Evolutionary conservation across 2,888 invertebrate species (phyloP), one percentile per base, ranked within the genome.

Genomic region (Cerceris ruficornis): DNA sequence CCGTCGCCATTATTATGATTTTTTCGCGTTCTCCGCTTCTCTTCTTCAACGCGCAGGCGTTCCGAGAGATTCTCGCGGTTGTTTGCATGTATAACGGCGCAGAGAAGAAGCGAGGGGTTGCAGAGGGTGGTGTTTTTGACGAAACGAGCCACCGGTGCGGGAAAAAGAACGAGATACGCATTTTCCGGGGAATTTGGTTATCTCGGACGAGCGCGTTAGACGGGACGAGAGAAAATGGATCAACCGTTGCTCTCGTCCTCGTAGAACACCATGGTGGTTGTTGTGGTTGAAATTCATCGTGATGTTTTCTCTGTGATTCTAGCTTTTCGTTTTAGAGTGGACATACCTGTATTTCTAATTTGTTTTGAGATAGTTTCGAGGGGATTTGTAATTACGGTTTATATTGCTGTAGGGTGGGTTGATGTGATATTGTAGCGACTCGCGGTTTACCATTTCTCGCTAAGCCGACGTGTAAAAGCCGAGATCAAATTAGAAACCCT

Each of bases 161-260:
- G n/a, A n/a, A 7, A 52, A 14, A 46, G 17, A 8, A 52, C 57
- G 17, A 58, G 66, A 59, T 70, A 81, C 65, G 58, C 57, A 57
- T 57, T 73, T 76, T 39, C 39, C 17, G 46, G 49, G 46, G 62
- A 67, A 81, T 79, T 17, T 75, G 64, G 59, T 69, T 77, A 77
- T 59, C 68, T 55, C 65, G 76, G 71, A 65, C 68, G 71, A 62
- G 61, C 62, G 50, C 6, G 75, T 39, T 52, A 55, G 60, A 46
- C 65, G 52, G 75, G 65, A 77, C 61, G 65, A 65, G 60, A 49
- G 60, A 67, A 70, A 49, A 57, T 13, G 49, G 62, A 66, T 8
- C 72, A 60, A 60, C 46, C 43, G 28, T 28, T 28, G 28, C 28
- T 28, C 28, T 28, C 28, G 28, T 28, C 28, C 28, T 28, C 28